Percentiles rank a stretch among this genome's conserved stretches.
Evolutionary conservation across 2,113 vertebrate genomes (phyloP).

Genomic region (Corvus moneduloides): DNA sequence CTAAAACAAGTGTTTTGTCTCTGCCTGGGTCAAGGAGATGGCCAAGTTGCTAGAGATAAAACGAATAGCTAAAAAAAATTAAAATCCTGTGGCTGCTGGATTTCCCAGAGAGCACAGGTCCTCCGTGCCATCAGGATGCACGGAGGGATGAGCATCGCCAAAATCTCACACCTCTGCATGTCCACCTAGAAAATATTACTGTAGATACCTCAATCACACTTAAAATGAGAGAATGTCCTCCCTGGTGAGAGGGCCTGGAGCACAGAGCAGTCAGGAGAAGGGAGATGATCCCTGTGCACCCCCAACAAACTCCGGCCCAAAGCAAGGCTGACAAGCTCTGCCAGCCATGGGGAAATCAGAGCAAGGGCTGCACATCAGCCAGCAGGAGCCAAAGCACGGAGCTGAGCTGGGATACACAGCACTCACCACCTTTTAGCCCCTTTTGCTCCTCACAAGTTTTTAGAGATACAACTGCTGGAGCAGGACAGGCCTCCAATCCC

Average conservation of each 20-base stretch:
- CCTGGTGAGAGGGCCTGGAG: background rate
- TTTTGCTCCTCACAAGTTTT: background rate
- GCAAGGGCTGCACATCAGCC: background rate
- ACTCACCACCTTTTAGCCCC: accelerated
- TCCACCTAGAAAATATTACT: background rate
- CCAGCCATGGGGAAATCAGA: background rate
- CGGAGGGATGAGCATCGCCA: background rate
- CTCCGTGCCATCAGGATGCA: background rate
- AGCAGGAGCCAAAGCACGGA: background rate
- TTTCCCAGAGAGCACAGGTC: accelerated
- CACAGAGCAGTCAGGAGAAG: accelerated
- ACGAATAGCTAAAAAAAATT: no score
- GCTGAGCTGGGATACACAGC: accelerated
- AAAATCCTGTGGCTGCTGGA: background rate
- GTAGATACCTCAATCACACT: background rate
- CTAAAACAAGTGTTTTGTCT: background rate
- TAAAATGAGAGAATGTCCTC: background rate
- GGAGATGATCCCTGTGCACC: accelerated
- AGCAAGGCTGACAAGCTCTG: background rate
- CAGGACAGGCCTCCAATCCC: accelerated
- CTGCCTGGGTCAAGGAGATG: background rate
- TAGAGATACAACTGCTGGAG: background rate
- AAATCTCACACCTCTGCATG: accelerated
- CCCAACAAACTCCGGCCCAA: no score
- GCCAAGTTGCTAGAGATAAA: background rate